phyloP scores from a whole-genome alignment of 2,797 vertebrate genomes.

The Syndactyla subalaris region DNA sequence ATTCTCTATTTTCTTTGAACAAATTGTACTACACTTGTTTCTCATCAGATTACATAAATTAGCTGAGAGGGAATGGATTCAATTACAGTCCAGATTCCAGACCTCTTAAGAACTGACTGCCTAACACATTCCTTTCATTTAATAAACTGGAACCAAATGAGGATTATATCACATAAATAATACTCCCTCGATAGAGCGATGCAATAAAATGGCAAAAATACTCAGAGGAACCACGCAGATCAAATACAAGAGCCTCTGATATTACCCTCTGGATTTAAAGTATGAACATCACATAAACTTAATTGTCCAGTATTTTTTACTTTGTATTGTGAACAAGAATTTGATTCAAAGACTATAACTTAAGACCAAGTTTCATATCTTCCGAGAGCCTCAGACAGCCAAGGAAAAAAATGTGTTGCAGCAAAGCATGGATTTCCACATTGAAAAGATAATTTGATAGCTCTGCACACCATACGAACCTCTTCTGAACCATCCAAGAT shows the following conservation, averaged over 20 bases:
- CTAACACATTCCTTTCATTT: constrained; percentile 65
- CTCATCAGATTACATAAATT: constrained; percentile 63
- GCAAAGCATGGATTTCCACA: background rate
- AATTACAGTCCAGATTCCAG: constrained; percentile 59
- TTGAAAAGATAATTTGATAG: background rate
- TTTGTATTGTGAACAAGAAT: background rate
- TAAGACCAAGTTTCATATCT: background rate
- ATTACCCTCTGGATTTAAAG: constrained; percentile 17
- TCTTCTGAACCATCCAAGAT: background rate
- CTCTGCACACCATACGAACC: background rate
- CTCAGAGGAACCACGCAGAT: background rate
- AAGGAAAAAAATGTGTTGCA: background rate
- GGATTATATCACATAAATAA: constrained; percentile 60
- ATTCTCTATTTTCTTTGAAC: constrained; percentile 20
- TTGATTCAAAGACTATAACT: background rate
- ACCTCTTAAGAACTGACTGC: constrained; percentile 27
- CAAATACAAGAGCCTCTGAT: constrained; percentile 10
- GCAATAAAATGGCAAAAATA: constrained; percentile 40
- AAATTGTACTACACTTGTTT: constrained; percentile 57
- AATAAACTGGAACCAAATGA: constrained; percentile 63
- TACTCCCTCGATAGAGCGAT: constrained; percentile 2
- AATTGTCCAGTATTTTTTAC: background rate
- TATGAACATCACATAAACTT: background rate
- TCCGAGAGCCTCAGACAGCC: background rate
- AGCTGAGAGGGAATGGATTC: constrained; percentile 53